Evolutionary conservation across 2,797 vertebrate genomes (phyloP).

Genomic region (Perodicticus potto): DNA sequence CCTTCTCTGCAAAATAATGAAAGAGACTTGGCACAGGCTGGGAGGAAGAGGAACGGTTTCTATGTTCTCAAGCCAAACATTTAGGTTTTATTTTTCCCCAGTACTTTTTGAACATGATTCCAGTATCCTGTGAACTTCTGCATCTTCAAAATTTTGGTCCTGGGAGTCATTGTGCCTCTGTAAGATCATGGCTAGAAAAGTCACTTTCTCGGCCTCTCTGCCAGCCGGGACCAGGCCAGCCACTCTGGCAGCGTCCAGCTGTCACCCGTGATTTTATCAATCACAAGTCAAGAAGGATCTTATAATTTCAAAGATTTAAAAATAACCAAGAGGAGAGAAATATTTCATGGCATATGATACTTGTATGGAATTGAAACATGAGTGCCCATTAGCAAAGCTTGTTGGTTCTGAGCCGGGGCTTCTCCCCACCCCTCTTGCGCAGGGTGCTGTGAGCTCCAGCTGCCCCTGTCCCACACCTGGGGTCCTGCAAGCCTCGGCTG

Average conservation of each 20-base stretch:
- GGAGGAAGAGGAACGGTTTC: too few relatives aligned
- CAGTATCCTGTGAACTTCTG: not conserved
- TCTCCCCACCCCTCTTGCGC: too few relatives aligned
- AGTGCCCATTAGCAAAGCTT: not conserved
- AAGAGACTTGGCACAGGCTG: not conserved
- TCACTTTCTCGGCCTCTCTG: fast-evolving
- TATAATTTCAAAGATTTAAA: not conserved
- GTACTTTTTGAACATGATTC: not conserved
- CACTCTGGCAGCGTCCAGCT: not conserved
- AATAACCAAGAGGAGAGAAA: not conserved
- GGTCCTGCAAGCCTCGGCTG: too few relatives aligned
- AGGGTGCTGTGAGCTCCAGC: not conserved
- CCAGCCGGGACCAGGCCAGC: not conserved
- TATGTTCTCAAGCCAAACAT: fast-evolving
- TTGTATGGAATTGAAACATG: not conserved
- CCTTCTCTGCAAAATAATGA: too few relatives aligned
- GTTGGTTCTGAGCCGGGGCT: too few relatives aligned
- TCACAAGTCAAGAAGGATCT: not conserved
- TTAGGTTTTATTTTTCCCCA: too few relatives aligned
- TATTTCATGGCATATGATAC: not conserved
- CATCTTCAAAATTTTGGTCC: not conserved
- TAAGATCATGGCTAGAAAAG: too few relatives aligned
- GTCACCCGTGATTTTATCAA: too few relatives aligned
- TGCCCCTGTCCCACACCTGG: fast-evolving
- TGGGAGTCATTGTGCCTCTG: not conserved